phyloP scores from a whole-genome alignment of 2,797 vertebrate genomes.

The Falco cherrug region DNA sequence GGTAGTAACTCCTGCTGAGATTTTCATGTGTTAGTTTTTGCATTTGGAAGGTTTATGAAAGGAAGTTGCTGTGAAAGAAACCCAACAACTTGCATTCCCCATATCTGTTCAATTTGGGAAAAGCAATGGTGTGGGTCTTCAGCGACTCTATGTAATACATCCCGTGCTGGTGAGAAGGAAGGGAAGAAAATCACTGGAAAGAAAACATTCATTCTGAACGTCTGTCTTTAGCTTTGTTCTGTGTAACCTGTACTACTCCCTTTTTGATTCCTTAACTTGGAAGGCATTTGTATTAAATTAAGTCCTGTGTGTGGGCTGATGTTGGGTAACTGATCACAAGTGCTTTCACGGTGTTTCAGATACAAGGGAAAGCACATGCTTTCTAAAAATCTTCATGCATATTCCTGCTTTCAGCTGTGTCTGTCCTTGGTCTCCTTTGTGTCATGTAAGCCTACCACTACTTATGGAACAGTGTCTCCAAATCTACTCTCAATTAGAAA shows the following conservation, averaged over 20 bases:
- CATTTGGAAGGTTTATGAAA: neutral
- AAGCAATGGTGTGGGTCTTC: neutral
- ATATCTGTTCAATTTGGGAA: neutral
- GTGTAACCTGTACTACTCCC: neutral
- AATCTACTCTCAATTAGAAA: neutral
- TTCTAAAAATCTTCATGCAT: neutral
- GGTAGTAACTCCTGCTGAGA: neutral
- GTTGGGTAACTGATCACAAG: neutral
- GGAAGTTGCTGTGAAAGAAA: neutral
- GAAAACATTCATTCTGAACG: neutral
- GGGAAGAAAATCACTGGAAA: neutral
- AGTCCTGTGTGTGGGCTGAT: neutral
- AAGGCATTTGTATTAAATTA: neutral
- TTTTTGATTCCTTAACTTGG: neutral
- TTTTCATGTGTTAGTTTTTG: neutral
- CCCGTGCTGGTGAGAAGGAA: neutral
- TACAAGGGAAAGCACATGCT: neutral
- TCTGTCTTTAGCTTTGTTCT: neutral
- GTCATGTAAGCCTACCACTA: neutral
- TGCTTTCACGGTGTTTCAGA: neutral
- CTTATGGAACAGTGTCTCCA: neutral
- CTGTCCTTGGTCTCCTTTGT: neutral
- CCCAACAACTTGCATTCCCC: neutral
- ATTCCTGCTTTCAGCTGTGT: neutral
- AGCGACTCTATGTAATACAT: neutral